Percentiles rank a stretch among this genome's conserved stretches.
These are phyloP conservation scores for Ferrisia virgata DNA, from an alignment of 2,888 invertebrate species.

Conservation along the genomic window DNA sequence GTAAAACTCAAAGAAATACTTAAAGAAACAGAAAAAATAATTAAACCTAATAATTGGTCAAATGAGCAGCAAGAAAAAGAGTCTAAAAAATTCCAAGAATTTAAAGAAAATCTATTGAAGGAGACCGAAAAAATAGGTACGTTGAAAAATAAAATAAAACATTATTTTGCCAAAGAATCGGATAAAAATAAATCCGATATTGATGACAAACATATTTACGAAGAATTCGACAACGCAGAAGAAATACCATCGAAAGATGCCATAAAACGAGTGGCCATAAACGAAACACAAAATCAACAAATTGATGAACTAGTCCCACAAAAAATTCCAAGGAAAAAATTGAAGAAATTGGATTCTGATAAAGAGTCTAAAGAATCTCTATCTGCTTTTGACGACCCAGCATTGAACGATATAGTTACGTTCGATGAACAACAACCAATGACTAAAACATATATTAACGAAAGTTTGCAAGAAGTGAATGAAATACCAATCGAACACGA, in stretches of 20 bases:
- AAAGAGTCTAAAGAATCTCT: conserved; percentile 47
- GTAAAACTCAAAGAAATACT: not conserved
- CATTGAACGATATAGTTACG: conserved; percentile 47
- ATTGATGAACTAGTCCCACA: conserved; percentile 38
- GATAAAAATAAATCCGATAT: not conserved
- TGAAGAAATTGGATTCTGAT: conserved; percentile 43
- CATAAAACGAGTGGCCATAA: conserved; percentile 55
- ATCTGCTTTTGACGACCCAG: conserved; percentile 47
- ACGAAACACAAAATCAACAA: conserved; percentile 52
- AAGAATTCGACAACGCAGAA: not conserved
- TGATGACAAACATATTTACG: conserved; percentile 1
- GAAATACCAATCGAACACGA: conserved; percentile 46
- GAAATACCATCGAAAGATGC: conserved; percentile 55
- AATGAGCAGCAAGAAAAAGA: not conserved
- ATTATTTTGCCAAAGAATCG: not conserved
- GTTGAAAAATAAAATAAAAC: conserved; percentile 8
- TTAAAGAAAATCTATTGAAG: not conserved
- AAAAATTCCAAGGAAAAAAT: conserved; percentile 39
- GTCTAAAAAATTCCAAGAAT: conserved; percentile 1
- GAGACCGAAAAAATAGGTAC: conserved; percentile 9
- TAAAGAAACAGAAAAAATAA: not conserved
- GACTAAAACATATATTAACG: conserved; percentile 47
- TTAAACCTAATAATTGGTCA: not conserved
- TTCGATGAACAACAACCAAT: conserved; percentile 49
- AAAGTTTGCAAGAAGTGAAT: conserved; percentile 53